These are phyloP conservation scores for Petrocephalus sullivani DNA, from an alignment of 2,797 vertebrate species.

Conservation along the genomic window DNA sequence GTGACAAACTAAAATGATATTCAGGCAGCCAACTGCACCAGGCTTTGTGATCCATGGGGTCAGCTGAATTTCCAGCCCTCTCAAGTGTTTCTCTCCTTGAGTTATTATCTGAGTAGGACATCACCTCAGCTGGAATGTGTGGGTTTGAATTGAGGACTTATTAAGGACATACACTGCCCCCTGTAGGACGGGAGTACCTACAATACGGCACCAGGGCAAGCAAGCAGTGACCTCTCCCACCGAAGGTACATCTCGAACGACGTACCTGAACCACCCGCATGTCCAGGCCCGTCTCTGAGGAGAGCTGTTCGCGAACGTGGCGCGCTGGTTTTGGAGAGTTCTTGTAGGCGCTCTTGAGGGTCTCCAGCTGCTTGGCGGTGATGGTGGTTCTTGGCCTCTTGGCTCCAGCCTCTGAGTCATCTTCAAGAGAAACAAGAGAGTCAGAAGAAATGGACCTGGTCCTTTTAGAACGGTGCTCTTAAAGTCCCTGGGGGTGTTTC, in stretches of 20 bases:
- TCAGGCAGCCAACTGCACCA: not conserved
- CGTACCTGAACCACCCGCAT: constrained; percentile 96
- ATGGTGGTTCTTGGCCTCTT: constrained; percentile 95
- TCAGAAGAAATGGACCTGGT: not conserved
- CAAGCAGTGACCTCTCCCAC: not conserved
- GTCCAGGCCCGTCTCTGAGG: constrained; percentile 92
- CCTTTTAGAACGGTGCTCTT: not conserved
- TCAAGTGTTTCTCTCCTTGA: not conserved
- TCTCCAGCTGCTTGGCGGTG: constrained; percentile 96
- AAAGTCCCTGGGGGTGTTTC: not conserved
- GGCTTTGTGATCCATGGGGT: not conserved
- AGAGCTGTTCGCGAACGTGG: constrained; percentile 92
- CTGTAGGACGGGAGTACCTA: not conserved
- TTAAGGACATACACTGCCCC: not conserved
- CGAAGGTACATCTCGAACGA: not conserved
- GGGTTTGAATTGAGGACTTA: not conserved
- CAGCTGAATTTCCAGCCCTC: not conserved
- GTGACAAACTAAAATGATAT: not conserved
- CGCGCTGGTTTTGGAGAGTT: constrained; percentile 93
- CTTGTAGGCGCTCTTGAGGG: constrained; percentile 94
- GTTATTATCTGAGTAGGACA: not conserved
- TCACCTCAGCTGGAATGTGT: not conserved
- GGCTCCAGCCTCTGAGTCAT: constrained; percentile 90
- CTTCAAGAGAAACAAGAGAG: constrained; percentile 50
- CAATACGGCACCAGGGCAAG: not conserved